Conservation (phyloP, 2,888 invertebrate species). For the Cyclophora albipunctata region DNA sequence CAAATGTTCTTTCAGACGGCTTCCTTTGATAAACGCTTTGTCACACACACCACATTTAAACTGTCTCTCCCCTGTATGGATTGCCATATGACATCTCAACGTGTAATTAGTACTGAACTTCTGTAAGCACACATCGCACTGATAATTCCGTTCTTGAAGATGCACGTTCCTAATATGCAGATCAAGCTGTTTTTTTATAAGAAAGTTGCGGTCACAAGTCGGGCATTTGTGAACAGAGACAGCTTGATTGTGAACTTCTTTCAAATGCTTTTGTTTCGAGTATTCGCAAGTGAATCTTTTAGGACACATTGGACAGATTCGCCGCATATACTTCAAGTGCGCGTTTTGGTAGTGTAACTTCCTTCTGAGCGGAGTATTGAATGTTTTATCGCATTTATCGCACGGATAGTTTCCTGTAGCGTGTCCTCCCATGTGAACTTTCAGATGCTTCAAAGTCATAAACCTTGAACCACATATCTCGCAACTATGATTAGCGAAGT, state of each 20-base stretch:
- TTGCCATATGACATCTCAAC: slow-evolving; percentile 66
- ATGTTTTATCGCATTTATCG: slow-evolving; percentile 30
- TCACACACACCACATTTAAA: slow-evolving; percentile 65
- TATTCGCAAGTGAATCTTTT: slow-evolving; percentile 32
- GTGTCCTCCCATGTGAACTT: slow-evolving; percentile 8
- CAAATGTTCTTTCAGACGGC: not conserved
- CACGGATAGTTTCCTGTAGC: slow-evolving; percentile 29
- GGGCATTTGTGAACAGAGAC: slow-evolving; percentile 38
- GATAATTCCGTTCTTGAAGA: slow-evolving; percentile 52
- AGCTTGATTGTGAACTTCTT: slow-evolving; percentile 21
- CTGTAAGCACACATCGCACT: slow-evolving; percentile 46
- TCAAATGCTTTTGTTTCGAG: slow-evolving; percentile 30
- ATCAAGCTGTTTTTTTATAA: slow-evolving; percentile 48
- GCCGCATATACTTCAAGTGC: not conserved
- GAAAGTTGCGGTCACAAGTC: slow-evolving; percentile 50
- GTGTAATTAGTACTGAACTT: slow-evolving; percentile 55
- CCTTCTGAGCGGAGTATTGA: slow-evolving; percentile 13
- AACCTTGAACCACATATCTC: not conserved
- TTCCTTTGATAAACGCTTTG: slow-evolving; percentile 22
- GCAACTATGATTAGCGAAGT: not conserved
- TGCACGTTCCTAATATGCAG: slow-evolving; percentile 54
- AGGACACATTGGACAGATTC: slow-evolving; percentile 19
- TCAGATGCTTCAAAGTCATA: not conserved
- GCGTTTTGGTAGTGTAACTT: not conserved
- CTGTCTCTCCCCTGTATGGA: slow-evolving; percentile 66